phyloP scores from a whole-genome alignment of 1,140 invertebrate species.

The Zaprionus davidi region DNA sequence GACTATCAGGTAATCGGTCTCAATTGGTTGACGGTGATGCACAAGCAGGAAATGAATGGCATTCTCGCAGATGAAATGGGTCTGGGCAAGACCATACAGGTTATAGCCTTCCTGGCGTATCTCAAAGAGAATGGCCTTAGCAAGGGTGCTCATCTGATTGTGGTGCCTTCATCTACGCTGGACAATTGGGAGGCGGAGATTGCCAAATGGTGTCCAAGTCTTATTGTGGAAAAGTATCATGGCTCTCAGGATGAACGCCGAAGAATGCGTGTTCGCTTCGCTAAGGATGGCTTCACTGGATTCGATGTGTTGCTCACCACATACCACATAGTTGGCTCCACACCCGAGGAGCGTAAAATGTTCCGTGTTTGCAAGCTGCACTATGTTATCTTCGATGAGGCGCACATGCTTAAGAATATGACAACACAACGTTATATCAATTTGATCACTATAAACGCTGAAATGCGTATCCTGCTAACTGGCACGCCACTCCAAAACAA shows the following conservation, averaged over 20 bases:
- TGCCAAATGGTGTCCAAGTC: conserved; percentile 91
- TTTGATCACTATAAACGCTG: conserved; percentile 94
- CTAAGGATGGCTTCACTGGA: conserved; percentile 90
- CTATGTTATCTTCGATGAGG: conserved; percentile 98
- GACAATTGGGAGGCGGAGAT: conserved; percentile 96
- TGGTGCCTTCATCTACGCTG: conserved; percentile 96
- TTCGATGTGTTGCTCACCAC: conserved; percentile 95
- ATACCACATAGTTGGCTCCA: conserved; percentile 92
- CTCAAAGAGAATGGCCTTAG: conserved; percentile 90
- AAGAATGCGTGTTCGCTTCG: conserved; percentile 90
- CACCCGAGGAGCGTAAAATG: conserved; percentile 94
- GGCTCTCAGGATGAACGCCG: conserved; percentile 93
- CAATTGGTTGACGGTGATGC: conserved; percentile 96
- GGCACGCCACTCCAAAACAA: conserved; percentile 98
- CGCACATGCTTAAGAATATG: conserved; percentile 99
- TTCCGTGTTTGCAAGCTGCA: conserved; percentile 95
- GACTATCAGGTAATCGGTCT: conserved; percentile 97
- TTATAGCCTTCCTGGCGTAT: conserved; percentile 95
- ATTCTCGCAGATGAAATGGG: conserved; percentile 97
- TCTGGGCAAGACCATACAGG: conserved; percentile 95
- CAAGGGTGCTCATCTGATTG: conserved; percentile 92
- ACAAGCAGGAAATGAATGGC: conserved; percentile 95
- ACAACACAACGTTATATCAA: conserved; percentile 94
- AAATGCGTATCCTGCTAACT: conserved; percentile 92
- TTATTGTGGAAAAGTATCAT: conserved; percentile 94